Conservation (phyloP, 2,113 vertebrate species). For the Oncorhynchus masou region DNA sequence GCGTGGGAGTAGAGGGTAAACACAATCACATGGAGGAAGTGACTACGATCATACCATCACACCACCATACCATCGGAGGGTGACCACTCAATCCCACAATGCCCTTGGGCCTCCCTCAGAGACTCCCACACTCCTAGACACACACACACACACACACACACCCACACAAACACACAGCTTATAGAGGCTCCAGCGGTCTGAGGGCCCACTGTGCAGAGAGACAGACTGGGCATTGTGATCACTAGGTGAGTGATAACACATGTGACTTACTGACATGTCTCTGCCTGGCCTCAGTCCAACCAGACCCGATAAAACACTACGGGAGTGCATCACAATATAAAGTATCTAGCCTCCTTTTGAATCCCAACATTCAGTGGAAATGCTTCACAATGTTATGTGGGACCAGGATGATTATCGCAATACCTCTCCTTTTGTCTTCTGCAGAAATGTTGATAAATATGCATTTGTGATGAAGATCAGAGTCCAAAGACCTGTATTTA, state of each 20-base stretch:
- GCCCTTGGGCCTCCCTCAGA: background rate
- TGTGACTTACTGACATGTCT: constrained; percentile 44
- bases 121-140: constrained; percentile 1
- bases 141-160: constrained; percentile 5
- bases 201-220: constrained; percentile 37
- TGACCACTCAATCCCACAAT: constrained; percentile 5
- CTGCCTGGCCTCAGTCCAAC: constrained; percentile 44
- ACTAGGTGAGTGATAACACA: constrained; percentile 43
- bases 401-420: background rate
- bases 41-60: constrained; percentile 3
- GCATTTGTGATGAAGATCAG: too few relatives aligned
- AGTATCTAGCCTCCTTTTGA: too few relatives aligned
- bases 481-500: too few relatives aligned
- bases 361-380: background rate
- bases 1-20: constrained; percentile 9
- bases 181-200: constrained; percentile 31
- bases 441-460: too few relatives aligned
- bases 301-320: constrained; percentile 17
- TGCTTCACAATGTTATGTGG: background rate
- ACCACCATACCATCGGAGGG: background rate
- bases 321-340: too few relatives aligned
- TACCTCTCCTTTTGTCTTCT: background rate
- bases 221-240: constrained; percentile 53
- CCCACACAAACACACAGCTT: constrained; percentile 1
- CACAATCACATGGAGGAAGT: constrained; percentile 18